Evolutionary conservation across 1,140 invertebrate species (phyloP).

Genomic region (Leptoteleia sp.): DNA sequence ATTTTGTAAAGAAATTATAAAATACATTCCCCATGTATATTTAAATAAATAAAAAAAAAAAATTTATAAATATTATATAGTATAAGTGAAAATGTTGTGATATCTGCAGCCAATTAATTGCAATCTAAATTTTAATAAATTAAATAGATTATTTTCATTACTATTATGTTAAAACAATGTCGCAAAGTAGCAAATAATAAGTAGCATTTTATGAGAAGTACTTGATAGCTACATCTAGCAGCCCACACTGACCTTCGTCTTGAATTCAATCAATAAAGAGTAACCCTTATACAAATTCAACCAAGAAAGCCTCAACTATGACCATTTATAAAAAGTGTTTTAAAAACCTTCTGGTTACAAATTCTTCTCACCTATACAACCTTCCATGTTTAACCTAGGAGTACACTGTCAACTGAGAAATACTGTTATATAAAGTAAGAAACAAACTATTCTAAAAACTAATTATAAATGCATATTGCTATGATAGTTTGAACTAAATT

Average conservation of each 20-base stretch:
- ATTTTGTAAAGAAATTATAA: too few relatives aligned
- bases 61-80: too few relatives aligned
- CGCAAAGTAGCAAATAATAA: too few relatives aligned
- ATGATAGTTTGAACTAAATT: neutral
- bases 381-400: neutral
- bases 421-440: too few relatives aligned
- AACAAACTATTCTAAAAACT: too few relatives aligned
- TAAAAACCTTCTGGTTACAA: neutral
- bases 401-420: neutral
- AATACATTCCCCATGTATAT: too few relatives aligned
- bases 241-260: constrained; percentile 23
- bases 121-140: too few relatives aligned
- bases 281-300: constrained; percentile 46
- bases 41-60: too few relatives aligned
- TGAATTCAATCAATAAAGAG: constrained; percentile 45
- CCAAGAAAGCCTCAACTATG: constrained; percentile 30
- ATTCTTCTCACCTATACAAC: neutral
- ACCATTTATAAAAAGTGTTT: neutral
- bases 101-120: too few relatives aligned
- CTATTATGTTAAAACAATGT: too few relatives aligned
- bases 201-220: constrained; percentile 31
- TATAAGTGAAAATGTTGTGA: too few relatives aligned
- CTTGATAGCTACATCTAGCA: constrained; percentile 23
- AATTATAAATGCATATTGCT: constrained; percentile 1
- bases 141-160: too few relatives aligned